Base-by-base conservation (phyloP, 2,797 vertebrate genomes). In the Cyclura pinguis region DNA sequence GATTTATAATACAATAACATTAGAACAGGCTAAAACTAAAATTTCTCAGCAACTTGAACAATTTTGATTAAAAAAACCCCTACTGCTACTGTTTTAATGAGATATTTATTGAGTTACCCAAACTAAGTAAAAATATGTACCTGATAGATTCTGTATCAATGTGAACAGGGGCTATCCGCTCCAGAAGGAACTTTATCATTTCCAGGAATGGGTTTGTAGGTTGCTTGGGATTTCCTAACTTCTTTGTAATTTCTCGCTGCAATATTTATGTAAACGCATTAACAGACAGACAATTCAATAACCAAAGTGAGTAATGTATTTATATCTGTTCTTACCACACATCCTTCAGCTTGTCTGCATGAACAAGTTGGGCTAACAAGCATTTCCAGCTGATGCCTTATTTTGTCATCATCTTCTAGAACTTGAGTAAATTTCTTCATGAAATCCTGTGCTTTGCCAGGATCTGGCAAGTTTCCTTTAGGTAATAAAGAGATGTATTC, bases 351-450 rank as follows among this genome's bases (percentile, higher is more conserved):
- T 94, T 99, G 99, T 95, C 99, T 99, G 97, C 99, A 99, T 84
- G 99, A 99, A 95, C 99, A 99, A 1, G 97, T 96, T 35, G 99
- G 99, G 92, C 98, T 99, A 96, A 99, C 99, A 91, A 99, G 97
- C 38, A 98, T 98, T 96, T 99, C 99, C 95, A 99, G 93, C 91
- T 99, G 99, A 95, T 98, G 98, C 95, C 98, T 97, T 96, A 99
- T 98, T 94, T 98, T 98, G 95, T 99, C 99, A 84, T 99, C 99
- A 64, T 99, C 99, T 93, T 99, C 99, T 95, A 99, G 96, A 95
- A 99, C 99, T 97, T 99, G 99, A 57, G 98, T 98, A 94, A 99
- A 98, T 96, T 99, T 99, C 96, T 99, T 99, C 96, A 99, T 98
- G 96, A 99, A 99, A 96, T 99, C 99, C 96, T 99, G 99, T 81